phyloP scores from a whole-genome alignment of 2,797 vertebrate species.

The Eremophila alpestris region DNA sequence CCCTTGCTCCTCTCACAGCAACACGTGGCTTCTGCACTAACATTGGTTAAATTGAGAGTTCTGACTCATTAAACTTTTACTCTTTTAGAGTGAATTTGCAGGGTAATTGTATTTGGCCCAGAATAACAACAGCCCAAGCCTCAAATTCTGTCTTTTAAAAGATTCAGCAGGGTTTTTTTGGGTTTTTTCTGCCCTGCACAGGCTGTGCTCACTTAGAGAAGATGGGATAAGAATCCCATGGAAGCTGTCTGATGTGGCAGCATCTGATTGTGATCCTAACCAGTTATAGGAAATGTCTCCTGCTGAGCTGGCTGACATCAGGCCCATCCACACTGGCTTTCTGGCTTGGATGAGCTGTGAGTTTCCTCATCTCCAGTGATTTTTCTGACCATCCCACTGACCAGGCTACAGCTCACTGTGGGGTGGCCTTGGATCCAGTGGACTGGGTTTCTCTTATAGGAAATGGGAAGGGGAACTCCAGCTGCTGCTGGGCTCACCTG shows the following conservation, averaged over 20 bases:
- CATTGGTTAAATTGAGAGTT: not conserved
- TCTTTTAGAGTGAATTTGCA: not conserved
- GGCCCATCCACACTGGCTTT: not conserved
- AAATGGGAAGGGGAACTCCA: not conserved
- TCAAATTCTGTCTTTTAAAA: not conserved
- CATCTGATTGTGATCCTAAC: not conserved
- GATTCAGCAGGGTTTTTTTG: not conserved
- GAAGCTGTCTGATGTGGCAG: not conserved
- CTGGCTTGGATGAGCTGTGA: not conserved
- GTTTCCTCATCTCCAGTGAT: not conserved
- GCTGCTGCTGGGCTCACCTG: not conserved
- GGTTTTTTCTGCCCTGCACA: not conserved
- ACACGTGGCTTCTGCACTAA: not conserved
- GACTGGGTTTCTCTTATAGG: not conserved
- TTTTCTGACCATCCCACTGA: not conserved
- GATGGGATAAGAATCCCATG: not conserved
- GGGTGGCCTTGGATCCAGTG: not conserved
- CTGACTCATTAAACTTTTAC: conserved; percentile 1
- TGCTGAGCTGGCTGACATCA: not conserved
- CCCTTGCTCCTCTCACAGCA: not conserved
- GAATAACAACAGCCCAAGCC: not conserved
- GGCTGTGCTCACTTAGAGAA: not conserved
- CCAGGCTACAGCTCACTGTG: fast-evolving
- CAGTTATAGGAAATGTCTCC: not conserved
- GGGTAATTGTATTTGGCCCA: not conserved